A percentile compares a stretch with the other conserved stretches of the same genome.
Conservation (phyloP, 2,797 vertebrate genomes). For the Phataginus tricuspis region DNA sequence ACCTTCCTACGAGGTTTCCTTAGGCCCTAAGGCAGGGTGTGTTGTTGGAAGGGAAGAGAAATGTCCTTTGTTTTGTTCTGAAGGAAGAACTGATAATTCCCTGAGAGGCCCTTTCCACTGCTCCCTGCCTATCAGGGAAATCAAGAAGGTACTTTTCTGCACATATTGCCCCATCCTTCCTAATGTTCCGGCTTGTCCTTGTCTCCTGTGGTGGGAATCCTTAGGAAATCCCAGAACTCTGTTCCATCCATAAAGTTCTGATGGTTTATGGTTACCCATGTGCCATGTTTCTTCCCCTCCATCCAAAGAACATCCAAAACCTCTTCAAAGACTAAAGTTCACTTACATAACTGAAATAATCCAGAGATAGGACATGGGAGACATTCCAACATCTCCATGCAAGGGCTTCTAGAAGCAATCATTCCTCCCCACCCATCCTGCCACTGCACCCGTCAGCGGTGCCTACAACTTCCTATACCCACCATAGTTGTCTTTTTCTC, state of each 20-base stretch:
- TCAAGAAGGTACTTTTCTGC: not conserved
- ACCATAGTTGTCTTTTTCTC: not conserved
- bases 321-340: not conserved
- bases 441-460: fast-evolving
- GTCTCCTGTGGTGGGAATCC: not conserved
- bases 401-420: fast-evolving
- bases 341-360: not conserved
- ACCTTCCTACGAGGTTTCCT: not conserved
- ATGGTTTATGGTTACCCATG: not conserved
- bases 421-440: not conserved
- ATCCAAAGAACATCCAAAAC: not conserved
- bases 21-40: not conserved
- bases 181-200: not conserved
- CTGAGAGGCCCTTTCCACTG: not conserved
- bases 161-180: not conserved
- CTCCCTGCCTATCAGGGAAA: not conserved
- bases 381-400: too few relatives aligned
- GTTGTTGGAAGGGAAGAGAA: not conserved
- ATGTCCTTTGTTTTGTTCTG: not conserved
- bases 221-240: not conserved
- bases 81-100: not conserved
- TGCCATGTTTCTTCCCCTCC: not conserved
- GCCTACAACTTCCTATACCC: too few relatives aligned
- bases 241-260: not conserved
- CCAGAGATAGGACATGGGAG: not conserved